A percentile compares a stretch with the other conserved stretches of the same genome.
phyloP scores from a whole-genome alignment of 2,797 vertebrate species.

The Anguilla marmorata region DNA sequence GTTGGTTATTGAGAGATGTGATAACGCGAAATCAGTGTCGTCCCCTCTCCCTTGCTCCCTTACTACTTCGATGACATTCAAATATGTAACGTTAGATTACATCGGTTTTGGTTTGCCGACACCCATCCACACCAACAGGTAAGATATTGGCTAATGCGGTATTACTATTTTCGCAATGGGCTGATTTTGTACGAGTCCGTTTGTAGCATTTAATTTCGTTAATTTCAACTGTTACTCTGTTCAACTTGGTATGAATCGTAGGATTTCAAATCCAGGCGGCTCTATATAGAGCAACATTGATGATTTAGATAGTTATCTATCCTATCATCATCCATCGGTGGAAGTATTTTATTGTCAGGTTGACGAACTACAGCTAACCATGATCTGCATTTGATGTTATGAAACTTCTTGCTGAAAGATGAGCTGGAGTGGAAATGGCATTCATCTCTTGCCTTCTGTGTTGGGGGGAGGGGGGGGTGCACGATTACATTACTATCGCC shows the following conservation, averaged over 20 bases:
- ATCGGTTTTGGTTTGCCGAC: not conserved
- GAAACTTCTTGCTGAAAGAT: not conserved
- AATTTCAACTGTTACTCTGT: not conserved
- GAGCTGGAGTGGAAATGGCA: not conserved
- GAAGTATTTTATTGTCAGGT: not conserved
- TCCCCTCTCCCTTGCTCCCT: not conserved
- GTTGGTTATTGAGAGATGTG: constrained; percentile 1
- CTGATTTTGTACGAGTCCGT: not conserved
- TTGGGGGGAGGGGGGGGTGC: not conserved
- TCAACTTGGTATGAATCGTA: not conserved
- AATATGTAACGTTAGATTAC: not conserved
- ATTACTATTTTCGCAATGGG: not conserved
- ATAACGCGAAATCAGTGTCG: not conserved
- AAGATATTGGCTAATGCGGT: not conserved
- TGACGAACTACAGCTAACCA: not conserved
- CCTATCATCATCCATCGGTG: not conserved
- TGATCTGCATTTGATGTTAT: not conserved
- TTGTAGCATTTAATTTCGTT: not conserved
- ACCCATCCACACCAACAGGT: constrained; percentile 2
- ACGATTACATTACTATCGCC: no score
- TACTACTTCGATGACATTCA: not conserved
- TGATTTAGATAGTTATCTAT: not conserved
- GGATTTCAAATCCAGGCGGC: not conserved
- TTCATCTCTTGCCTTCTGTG: not conserved
- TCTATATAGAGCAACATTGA: not conserved